Conservation (phyloP, 2,797 vertebrate genomes). For the Hemibagrus guttatus region DNA sequence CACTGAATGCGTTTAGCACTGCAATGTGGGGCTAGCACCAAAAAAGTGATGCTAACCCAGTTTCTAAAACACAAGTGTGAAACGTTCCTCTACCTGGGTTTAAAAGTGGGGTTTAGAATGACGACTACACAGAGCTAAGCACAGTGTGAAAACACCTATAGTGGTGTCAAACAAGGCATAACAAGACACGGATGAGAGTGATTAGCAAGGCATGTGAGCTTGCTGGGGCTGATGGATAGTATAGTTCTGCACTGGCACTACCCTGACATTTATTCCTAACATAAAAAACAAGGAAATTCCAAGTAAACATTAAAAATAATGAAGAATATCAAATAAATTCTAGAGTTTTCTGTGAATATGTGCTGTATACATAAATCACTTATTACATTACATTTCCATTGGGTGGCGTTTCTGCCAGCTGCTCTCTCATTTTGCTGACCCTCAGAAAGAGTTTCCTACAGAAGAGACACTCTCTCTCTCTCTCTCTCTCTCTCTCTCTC, state of each 20-base stretch:
- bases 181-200: too few species aligned
- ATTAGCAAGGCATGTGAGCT: not conserved
- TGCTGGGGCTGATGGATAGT: too few species aligned
- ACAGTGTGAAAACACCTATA: too few species aligned
- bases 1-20: too few species aligned
- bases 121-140: too few species aligned
- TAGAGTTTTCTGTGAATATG: not conserved
- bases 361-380: not conserved
- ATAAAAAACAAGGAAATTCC: not conserved
- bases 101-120: too few species aligned
- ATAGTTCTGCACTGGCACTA: not conserved
- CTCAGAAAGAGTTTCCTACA: not conserved
- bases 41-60: too few species aligned
- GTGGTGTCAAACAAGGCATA: too few species aligned
- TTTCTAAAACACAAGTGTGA: too few species aligned
- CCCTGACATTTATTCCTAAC: not conserved
- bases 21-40: too few species aligned
- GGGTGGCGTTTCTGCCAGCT: conserved; percentile 16
- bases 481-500: not conserved
- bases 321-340: not conserved
- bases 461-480: too few species aligned
- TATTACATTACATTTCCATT: conserved; percentile 1
- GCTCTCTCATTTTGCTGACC: not conserved
- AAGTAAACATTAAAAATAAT: not conserved
- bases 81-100: too few species aligned